Conservation (phyloP, 2,888 invertebrate genomes). For the Emmelina monodactyla region DNA sequence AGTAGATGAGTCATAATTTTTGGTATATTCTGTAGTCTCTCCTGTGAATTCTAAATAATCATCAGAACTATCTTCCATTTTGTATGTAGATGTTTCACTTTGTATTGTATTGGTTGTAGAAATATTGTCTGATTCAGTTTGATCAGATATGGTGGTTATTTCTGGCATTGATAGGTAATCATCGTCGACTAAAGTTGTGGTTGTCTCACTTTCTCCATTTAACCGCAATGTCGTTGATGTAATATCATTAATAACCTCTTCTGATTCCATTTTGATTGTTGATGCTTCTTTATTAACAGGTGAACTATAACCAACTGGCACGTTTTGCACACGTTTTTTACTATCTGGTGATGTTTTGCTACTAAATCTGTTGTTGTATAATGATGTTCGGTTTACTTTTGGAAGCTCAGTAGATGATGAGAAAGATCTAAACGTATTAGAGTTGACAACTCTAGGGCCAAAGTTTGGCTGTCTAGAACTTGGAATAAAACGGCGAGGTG, state of each 20-base stretch:
- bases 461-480: conserved; percentile 40
- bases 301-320: conserved; percentile 41
- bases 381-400: conserved; percentile 38
- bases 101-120: conserved; percentile 29
- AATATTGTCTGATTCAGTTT: conserved; percentile 25
- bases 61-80: conserved; percentile 40
- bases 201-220: conserved; percentile 24
- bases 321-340: conserved; percentile 51
- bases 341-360: conserved; percentile 33
- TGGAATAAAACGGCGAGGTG: conserved; percentile 22
- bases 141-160: conserved; percentile 24
- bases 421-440: conserved; percentile 52
- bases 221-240: conserved; percentile 2
- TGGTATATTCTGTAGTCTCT: conserved; percentile 33
- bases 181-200: conserved; percentile 39
- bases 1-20: conserved; percentile 26
- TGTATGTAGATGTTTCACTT: conserved; percentile 30
- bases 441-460: conserved; percentile 41
- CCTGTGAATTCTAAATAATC: conserved; percentile 46
- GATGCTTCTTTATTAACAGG: conserved; percentile 21
- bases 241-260: no score
- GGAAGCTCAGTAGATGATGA: conserved; percentile 48
- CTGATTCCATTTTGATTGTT: conserved; percentile 9
- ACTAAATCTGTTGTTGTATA: conserved; percentile 35
- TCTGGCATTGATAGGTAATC: conserved; percentile 46